phyloP scores from a whole-genome alignment of 2,797 vertebrate genomes.

The Okamejei kenojei region DNA sequence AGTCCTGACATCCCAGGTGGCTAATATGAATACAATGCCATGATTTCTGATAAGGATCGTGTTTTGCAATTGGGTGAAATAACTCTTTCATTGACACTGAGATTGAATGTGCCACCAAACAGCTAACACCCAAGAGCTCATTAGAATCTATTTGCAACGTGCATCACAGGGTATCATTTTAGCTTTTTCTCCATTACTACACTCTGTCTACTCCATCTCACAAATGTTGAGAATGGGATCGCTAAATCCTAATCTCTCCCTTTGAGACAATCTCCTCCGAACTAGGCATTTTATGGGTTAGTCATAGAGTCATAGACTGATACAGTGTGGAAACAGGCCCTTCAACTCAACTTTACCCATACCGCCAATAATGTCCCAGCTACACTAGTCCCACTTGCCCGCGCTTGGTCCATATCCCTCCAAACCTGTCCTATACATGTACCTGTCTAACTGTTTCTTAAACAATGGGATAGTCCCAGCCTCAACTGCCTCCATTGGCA shows the following conservation, averaged over 20 bases:
- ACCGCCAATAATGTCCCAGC: too few species aligned
- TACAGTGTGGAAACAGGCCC: too few species aligned
- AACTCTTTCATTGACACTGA: background rate
- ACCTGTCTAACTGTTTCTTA: too few species aligned
- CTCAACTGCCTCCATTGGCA: too few species aligned
- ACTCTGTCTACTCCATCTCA: background rate
- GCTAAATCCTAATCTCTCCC: background rate
- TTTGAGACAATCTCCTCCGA: background rate
- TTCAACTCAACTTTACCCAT: too few species aligned
- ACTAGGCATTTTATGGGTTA: background rate
- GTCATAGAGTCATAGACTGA: too few species aligned
- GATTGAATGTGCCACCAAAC: background rate
- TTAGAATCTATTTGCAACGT: background rate
- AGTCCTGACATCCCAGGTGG: too few species aligned
- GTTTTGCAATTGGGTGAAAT: background rate
- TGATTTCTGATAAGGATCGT: background rate
- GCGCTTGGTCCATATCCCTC: too few species aligned
- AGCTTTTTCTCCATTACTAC: background rate
- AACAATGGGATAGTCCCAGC: too few species aligned
- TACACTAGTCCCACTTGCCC: too few species aligned
- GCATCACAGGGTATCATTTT: background rate
- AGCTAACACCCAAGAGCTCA: background rate
- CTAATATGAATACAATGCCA: background rate
- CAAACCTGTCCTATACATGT: too few species aligned
- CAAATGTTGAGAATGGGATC: background rate